Percentiles rank a stretch among this genome's conserved stretches.
These are phyloP conservation scores for Abrostola triplasia DNA, from an alignment of 2,888 invertebrate genomes.

Conservation along the genomic window DNA sequence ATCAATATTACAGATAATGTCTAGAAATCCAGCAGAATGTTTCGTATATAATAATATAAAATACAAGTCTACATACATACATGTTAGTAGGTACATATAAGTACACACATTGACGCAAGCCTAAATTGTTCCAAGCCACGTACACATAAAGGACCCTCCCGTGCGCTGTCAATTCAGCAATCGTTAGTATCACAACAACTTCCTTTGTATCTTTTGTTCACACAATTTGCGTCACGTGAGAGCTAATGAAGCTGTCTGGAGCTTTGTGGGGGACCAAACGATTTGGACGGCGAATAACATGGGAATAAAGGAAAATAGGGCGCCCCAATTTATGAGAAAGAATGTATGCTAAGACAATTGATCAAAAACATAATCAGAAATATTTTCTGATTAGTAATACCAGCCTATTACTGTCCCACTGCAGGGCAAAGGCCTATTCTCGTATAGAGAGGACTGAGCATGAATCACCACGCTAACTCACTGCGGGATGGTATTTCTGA, in stretches of 20 bases:
- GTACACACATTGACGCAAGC: not conserved
- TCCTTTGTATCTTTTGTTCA: conserved; percentile 79
- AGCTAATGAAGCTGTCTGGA: conserved; percentile 61
- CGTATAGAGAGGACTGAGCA: too few relatives aligned
- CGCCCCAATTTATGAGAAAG: conserved; percentile 5
- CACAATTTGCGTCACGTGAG: conserved; percentile 61
- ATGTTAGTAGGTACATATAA: not conserved
- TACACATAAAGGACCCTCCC: conserved; percentile 65
- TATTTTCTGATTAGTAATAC: too few relatives aligned
- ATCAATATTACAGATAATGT: too few relatives aligned
- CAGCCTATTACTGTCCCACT: too few relatives aligned
- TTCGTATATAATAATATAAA: too few relatives aligned
- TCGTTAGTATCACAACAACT: conserved; percentile 79
- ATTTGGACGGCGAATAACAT: conserved; percentile 35
- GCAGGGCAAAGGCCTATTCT: too few relatives aligned
- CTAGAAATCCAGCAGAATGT: too few relatives aligned
- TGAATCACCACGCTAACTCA: too few relatives aligned
- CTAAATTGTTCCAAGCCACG: conserved; percentile 21
- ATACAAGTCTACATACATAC: not conserved
- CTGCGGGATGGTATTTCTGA: too few relatives aligned
- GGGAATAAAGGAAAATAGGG: conserved; percentile 31
- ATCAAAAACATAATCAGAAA: too few relatives aligned
- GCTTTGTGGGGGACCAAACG: conserved; percentile 48
- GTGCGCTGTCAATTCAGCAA: conserved; percentile 74
- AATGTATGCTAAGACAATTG: not conserved